Evolutionary conservation across 2,888 invertebrate species (phyloP), one percentile per base, ranked within the genome.

Genomic region (Hofmannophila pseudospretella): DNA sequence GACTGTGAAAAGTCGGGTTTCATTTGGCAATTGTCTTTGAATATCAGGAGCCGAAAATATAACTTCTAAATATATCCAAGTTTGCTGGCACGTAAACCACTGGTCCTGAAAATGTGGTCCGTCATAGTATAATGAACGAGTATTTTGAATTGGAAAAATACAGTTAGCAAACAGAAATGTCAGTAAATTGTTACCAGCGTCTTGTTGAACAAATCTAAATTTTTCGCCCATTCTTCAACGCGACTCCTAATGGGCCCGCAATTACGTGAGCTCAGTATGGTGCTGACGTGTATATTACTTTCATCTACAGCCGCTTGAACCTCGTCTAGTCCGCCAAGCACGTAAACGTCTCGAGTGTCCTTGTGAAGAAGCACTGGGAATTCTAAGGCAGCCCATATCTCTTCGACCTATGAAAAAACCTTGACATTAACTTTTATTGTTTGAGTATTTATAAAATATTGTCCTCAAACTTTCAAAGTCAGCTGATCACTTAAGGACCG

Each of bases 11-110:
- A 96, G 89, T 60, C 94, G 93, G 0, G 96, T 94, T 71, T 98
- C 97, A 51, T 93, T 91, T 0, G 97, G 97, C 64, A 98, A 82
- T 67, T 97, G 97, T 8, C 96, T 90, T 69, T 97, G 96, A 54
- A 98, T 98, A 64, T 97, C 97, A 0, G 97, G 96, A 0, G 97
- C 96, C 5, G 95, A 93, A 73, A 98, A 98, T 61, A 98, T 97
- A 0, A 96, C 96, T 73, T 98, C 97, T 56, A 98, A 81, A 66
- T 98, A 97, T 25, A 97, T 89, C 97, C 98, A 98, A n/a, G 94
- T 93, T 53, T 93, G 93, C 72, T 97, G 97, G 56, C 96, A 96
- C 41, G 90, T 89, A 53, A 90, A 89, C 97, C 97, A 97, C 66
- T 94, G 94, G 67, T 97, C 97, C 95, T 94, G 61, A 9, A 11